Base-by-base conservation (phyloP, 1,140 invertebrate genomes). In the Brachionus plicatilis region DNA sequence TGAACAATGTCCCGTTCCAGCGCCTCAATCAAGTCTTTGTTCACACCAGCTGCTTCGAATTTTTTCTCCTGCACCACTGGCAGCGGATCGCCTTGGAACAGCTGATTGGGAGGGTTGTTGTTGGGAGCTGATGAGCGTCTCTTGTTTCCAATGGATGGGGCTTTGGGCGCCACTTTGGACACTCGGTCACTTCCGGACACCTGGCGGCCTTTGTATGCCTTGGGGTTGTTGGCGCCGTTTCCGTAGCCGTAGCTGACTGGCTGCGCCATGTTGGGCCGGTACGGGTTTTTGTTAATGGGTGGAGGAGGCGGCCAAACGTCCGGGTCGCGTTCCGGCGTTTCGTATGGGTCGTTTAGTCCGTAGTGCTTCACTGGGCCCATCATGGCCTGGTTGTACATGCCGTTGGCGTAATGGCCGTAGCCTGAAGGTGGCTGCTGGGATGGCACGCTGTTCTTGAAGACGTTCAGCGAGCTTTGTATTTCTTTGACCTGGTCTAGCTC, bases 1-100 rank as follows among this genome's bases (percentile, higher is more conserved):
- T 98, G 96, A 84, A 99, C 93, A 90, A 99, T 99, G 91, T 98
- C 96, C 88, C 96, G 91, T 90, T 99, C 97, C 85, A 98, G 91
- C 91, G 96, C 94, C 87, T 99, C 96, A 2, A 98, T 96, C 47
- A 99, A 91, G 88, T 98, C 96, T 68, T 93, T 92, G 89, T 99
- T 96, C 87, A 94, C 93, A 50, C 95, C 93, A 85, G 93, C 92
- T 0, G 94, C 93, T 88, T 98, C 96, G 92, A 98, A 99, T 88
- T 94, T 82, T 82, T 82, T 82, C 27, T 82, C 79, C 53, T 82
- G 72, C 0, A 50, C 33, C 27, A n/a, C 41, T 27, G 43, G 78
- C 33, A 47, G 12, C 11, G 43, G 66, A n/a, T 85, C 84, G 65
- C 41, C 85, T 85, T 83, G 86, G 68, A 45, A 75, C 53, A 85